These are phyloP conservation scores for Sphecodes monilicornis DNA, from an alignment of 2,888 invertebrate genomes.

Conservation along the genomic window DNA sequence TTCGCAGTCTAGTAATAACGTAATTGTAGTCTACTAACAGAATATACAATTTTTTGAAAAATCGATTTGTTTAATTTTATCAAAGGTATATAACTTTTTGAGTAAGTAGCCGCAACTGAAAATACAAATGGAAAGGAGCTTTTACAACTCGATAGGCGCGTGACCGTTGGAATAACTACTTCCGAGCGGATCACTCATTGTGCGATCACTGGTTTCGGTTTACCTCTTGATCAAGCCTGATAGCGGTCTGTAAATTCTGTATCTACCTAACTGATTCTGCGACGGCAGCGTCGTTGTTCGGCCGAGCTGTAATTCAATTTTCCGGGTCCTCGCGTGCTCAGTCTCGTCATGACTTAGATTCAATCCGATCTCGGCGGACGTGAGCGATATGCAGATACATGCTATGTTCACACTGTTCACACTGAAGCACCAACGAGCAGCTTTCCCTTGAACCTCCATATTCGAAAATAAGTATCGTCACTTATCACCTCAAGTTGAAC, in stretches of 20 bases:
- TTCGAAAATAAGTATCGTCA: not conserved
- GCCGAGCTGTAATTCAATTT: conserved; percentile 67
- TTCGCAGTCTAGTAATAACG: not conserved
- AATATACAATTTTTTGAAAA: not conserved
- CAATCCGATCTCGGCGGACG: conserved; percentile 64
- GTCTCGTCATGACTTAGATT: conserved; percentile 48
- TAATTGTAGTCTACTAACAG: not conserved
- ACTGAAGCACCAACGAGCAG: not conserved
- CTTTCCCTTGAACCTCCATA: not conserved
- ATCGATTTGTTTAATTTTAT: not conserved
- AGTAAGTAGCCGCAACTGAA: not conserved
- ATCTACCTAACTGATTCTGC: conserved; percentile 50
- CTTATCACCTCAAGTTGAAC: not conserved
- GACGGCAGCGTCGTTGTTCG: conserved; percentile 17
- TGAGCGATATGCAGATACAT: conserved; percentile 72
- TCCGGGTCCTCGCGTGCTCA: conserved; percentile 60
- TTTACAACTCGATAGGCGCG: not conserved
- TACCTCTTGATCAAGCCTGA: not conserved
- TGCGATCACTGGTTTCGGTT: not conserved
- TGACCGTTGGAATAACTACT: not conserved
- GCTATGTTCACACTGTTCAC: not conserved
- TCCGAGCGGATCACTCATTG: not conserved
- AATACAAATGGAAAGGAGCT: not conserved
- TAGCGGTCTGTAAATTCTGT: conserved; percentile 36
- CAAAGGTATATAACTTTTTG: not conserved